Percentiles rank a stretch among this genome's conserved stretches.
These are phyloP conservation scores for Chaetura pelagica DNA, from an alignment of 2,113 vertebrate species.

Conservation along the genomic window DNA sequence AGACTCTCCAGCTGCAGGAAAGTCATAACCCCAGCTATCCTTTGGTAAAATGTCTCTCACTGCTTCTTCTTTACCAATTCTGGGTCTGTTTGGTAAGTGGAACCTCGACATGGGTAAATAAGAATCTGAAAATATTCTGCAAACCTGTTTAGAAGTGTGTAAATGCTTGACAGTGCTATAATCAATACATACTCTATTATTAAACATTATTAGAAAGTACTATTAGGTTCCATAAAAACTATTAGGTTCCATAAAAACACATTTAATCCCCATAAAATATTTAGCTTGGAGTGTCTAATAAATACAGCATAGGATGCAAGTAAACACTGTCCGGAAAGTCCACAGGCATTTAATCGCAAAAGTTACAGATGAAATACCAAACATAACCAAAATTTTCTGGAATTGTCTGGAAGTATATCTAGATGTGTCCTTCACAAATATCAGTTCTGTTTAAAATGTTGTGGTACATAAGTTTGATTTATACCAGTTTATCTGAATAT, in stretches of 20 bases:
- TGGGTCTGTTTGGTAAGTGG: background rate
- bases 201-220: background rate
- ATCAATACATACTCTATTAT: background rate
- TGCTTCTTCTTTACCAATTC: background rate
- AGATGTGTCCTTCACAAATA: background rate
- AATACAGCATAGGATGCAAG: background rate
- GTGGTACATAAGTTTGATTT: background rate
- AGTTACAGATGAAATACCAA: background rate
- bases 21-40: background rate
- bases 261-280: background rate
- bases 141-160: background rate
- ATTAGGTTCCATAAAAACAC: background rate
- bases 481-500: background rate
- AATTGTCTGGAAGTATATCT: background rate
- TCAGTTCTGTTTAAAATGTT: background rate
- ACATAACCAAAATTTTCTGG: background rate
- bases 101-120: background rate
- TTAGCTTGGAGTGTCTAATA: background rate
- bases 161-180: background rate
- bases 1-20: background rate
- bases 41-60: background rate
- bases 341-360: background rate
- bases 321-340: background rate
- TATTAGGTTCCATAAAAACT: background rate
- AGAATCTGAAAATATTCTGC: background rate